These are phyloP conservation scores for Micrasema minimum DNA, from an alignment of 1,140 invertebrate genomes.

Conservation along the genomic window DNA sequence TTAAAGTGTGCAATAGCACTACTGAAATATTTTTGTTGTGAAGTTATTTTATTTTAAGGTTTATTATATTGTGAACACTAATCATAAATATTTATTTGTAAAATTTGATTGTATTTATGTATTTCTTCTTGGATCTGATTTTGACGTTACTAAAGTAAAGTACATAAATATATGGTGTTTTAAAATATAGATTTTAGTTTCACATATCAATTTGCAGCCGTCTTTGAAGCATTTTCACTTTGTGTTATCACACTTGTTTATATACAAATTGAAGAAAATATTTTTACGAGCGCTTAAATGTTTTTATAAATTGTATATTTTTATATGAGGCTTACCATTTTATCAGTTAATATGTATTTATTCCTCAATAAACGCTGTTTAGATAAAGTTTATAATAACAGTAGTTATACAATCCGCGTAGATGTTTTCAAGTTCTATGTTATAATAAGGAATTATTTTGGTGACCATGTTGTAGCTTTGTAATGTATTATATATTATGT, in stretches of 20 bases:
- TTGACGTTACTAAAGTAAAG: slow-evolving; percentile 4
- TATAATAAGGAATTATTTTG: too few species aligned
- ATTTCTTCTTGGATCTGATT: slow-evolving; percentile 27
- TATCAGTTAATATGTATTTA: not conserved
- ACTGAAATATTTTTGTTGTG: slow-evolving; percentile 25
- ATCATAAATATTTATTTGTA: slow-evolving; percentile 17
- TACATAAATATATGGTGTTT: slow-evolving; percentile 1
- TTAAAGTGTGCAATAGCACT: slow-evolving; percentile 24
- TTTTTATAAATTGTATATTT: not conserved
- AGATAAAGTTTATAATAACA: too few species aligned
- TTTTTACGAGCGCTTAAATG: not conserved
- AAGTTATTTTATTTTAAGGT: slow-evolving; percentile 33
- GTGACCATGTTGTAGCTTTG: too few species aligned
- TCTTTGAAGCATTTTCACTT: too few species aligned
- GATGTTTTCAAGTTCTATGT: too few species aligned
- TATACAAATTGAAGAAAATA: too few species aligned
- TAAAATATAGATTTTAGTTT: slow-evolving; percentile 17
- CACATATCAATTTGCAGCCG: slow-evolving; percentile 1
- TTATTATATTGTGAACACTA: not conserved
- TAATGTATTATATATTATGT: too few species aligned
- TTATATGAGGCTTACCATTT: slow-evolving; percentile 3
- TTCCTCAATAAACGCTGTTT: too few species aligned
- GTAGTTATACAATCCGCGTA: too few species aligned
- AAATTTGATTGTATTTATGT: slow-evolving; percentile 1
- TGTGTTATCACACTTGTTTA: not conserved